Base-by-base conservation (phyloP, 2,113 vertebrate genomes). In the Nothocercus julius region DNA sequence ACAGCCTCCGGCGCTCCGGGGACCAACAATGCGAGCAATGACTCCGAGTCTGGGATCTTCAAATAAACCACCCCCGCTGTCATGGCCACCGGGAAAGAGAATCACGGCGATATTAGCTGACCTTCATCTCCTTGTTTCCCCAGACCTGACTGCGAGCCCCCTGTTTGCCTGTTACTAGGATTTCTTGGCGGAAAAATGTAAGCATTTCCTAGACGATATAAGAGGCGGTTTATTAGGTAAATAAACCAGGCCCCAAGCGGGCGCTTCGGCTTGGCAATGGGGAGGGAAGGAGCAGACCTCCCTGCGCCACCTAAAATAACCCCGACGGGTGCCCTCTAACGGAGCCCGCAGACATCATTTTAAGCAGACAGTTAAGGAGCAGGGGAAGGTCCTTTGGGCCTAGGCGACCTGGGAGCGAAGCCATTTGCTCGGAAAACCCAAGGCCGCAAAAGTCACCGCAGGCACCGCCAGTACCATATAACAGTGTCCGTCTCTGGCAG, bases 21-120 rank as follows among this genome's bases (percentile, higher is more conserved):
- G 82, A 97, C 96, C 89, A 98, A 99, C 99, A 99, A 99, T 99
- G 98, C 97, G 32, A 94, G 98, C 97, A 98, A 98, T 98, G 98
- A 99, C 98, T 99, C 98, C 42, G 85, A 98, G 98, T 98, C 99
- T 99, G 99, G 99, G 99, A 99, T 99, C 99, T 98, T 99, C 99
- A 99, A 99, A 99, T 98, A 99, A 99, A 99, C 98, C 98, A 97
- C 97, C 97, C 98, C 98, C 92, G 99, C 98, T 99, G 99, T 99
- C 99, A 99, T 98, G 99, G 98, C 98, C 99, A 99, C 99, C 98
- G 96, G 98, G 98, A 99, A 98, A 98, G 98, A 98, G 98, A 99
- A 99, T 98, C 98, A 99, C 98, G 98, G 98, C 98, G 98, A 99
- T 99, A 99, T 99, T 98, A 99, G 98, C 98, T 98, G 98, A 98